These are phyloP conservation scores for Pomatostomus ruficeps DNA, from an alignment of 2,113 vertebrate species.

Conservation along the genomic window DNA sequence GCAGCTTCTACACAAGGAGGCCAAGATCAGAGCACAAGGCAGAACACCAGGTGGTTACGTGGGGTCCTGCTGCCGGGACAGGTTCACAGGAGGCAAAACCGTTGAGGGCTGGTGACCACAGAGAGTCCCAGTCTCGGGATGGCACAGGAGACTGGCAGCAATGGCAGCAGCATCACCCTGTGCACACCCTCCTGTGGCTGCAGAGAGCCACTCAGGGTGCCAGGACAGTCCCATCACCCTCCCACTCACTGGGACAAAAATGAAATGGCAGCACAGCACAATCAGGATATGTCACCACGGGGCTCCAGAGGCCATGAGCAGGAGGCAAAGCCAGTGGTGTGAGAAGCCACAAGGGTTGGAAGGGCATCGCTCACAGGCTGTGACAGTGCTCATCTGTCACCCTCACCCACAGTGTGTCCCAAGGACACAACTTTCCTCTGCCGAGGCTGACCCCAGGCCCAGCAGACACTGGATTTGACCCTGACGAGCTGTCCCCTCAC, in stretches of 20 bases:
- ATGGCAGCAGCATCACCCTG: neutral
- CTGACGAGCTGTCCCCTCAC: neutral
- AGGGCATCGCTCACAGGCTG: accelerated
- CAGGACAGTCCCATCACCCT: neutral
- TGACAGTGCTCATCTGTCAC: neutral
- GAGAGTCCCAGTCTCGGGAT: neutral
- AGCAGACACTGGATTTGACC: neutral
- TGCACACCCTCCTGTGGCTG: neutral
- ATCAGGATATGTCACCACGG: neutral
- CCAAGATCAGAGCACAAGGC: neutral
- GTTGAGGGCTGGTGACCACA: neutral
- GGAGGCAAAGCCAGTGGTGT: neutral
- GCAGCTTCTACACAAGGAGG: neutral
- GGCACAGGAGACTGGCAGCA: accelerated
- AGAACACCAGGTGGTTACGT: accelerated
- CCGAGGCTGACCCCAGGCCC: neutral
- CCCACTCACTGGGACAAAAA: neutral
- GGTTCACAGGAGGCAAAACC: neutral
- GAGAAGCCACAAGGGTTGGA: neutral
- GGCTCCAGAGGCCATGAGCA: neutral
- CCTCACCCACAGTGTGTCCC: accelerated
- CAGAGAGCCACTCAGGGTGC: neutral
- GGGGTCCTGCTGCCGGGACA: neutral
- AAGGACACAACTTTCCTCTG: neutral
- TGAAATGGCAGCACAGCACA: accelerated